phyloP scores from a whole-genome alignment of 1,140 invertebrate genomes.

The Drosophila guanche region DNA sequence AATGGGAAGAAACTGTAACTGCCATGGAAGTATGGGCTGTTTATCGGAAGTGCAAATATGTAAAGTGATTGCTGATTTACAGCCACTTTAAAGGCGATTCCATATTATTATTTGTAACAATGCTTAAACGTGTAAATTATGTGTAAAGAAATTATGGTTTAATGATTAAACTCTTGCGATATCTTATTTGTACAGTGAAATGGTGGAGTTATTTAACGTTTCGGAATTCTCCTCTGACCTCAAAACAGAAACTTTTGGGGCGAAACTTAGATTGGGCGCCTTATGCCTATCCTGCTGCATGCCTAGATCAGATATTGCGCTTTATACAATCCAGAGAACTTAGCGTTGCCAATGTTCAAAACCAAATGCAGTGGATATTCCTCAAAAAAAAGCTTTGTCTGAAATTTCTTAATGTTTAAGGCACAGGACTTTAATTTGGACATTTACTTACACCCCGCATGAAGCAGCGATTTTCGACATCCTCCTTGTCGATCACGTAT shows the following conservation, averaged over 20 bases:
- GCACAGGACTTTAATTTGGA: background rate
- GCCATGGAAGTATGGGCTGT: constrained; percentile 11
- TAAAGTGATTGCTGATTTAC: constrained; percentile 12
- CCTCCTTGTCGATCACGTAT: constrained; percentile 3
- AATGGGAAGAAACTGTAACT: constrained; percentile 54
- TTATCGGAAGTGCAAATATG: constrained; percentile 27
- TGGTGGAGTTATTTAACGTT: background rate
- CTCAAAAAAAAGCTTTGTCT: background rate
- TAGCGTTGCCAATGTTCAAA: background rate
- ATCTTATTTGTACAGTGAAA: background rate
- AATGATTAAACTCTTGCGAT: constrained; percentile 1
- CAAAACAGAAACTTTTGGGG: constrained; percentile 9
- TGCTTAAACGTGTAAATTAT: constrained; percentile 17
- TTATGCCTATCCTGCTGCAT: background rate
- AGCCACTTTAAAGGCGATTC: constrained; percentile 7
- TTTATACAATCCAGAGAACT: background rate
- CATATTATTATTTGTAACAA: constrained; percentile 12
- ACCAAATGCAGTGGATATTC: background rate
- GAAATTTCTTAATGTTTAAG: background rate
- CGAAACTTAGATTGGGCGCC: background rate
- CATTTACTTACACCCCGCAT: constrained; percentile 1
- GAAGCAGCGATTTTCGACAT: background rate
- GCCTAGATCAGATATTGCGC: background rate
- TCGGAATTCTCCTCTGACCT: background rate
- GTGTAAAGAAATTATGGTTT: constrained; percentile 16